Conservation (phyloP, 1,140 invertebrate species). For the Diprion similis region DNA sequence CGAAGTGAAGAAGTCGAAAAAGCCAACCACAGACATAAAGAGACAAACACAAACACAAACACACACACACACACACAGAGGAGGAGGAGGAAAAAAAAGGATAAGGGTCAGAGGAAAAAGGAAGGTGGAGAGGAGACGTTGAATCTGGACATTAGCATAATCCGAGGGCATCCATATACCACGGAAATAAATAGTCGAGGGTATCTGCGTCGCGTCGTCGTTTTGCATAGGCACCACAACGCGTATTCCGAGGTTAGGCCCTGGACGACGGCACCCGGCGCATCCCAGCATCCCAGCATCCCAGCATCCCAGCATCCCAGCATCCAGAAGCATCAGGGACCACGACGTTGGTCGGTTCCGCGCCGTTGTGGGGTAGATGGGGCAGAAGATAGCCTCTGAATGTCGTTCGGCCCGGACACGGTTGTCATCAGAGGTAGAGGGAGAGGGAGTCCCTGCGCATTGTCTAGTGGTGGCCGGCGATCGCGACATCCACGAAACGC, state of each 20-base stretch:
- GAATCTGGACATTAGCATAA: conserved; percentile 7
- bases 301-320: too few relatives aligned
- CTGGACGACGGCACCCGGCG: too few relatives aligned
- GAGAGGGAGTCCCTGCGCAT: neutral
- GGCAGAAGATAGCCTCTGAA: conserved; percentile 1
- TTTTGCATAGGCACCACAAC: neutral
- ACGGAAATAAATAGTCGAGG: conserved; percentile 2
- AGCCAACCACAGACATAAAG: too few relatives aligned
- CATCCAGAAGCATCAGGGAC: neutral
- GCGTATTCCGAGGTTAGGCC: too few relatives aligned
- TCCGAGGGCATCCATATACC: neutral
- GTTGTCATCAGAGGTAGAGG: neutral
- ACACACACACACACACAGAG: neutral
- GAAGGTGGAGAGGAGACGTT: neutral
- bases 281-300: neutral
- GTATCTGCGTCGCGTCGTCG: neutral
- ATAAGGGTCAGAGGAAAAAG: neutral
- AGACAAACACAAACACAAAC: too few relatives aligned
- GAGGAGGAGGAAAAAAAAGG: neutral
- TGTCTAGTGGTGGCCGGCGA: too few relatives aligned
- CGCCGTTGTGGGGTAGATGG: conserved; percentile 4
- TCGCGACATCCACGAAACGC: too few relatives aligned
- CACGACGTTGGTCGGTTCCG: neutral
- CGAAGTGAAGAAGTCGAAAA: neutral
- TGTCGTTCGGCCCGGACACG: conserved; percentile 1